Base-by-base conservation (phyloP, 1,140 invertebrate species). In the Phthorimaea operculella region DNA sequence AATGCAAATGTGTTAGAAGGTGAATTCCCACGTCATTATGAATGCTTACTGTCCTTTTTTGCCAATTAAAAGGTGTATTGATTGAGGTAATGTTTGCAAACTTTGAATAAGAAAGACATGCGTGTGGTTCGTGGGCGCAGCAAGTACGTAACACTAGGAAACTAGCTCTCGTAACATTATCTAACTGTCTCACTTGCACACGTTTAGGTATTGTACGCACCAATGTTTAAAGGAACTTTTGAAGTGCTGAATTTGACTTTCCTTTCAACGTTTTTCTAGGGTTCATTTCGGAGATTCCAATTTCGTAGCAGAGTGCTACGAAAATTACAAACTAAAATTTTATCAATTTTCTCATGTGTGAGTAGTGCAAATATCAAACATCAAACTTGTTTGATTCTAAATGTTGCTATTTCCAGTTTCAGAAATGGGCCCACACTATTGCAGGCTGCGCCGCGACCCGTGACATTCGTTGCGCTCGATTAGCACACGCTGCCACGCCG, bases 131-230 rank as follows among this genome's bases (percentile, higher is more conserved):
- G 66, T 59, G 66, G 59, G 66, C 55, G 51, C 45, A 56, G 52
- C 58, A 52, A 59, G 62, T 51, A 73, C 72, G 77, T 76, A 80
- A 83, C 64, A 80, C 60, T 39, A 76, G 77, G 74, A 83, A 80
- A 74, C 67, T 28, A 63, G 51, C 58, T 69, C 63, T 79, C 58
- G 56, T 64, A 67, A 68, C 62, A 69, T 82, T 82, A 82, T 79
- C 72, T 79, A 79, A 79, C 63, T 60, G 54, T 56, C 54, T 56
- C 59, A 54, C 47, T 39, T 39, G 8, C 36, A 28, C 6, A 28
- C 21, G 6, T 28, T 2, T 28, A 28, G 21, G 21, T 28, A 28
- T 28, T 28, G 21, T 28, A 28, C 6, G 21, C 21, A 28, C 21
- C 6, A 2, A 28, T 2, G 6, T 4, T 28, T 28, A 28, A 4